Conservation (phyloP, 1,140 invertebrate species). For the Drosophila grimshawi region DNA sequence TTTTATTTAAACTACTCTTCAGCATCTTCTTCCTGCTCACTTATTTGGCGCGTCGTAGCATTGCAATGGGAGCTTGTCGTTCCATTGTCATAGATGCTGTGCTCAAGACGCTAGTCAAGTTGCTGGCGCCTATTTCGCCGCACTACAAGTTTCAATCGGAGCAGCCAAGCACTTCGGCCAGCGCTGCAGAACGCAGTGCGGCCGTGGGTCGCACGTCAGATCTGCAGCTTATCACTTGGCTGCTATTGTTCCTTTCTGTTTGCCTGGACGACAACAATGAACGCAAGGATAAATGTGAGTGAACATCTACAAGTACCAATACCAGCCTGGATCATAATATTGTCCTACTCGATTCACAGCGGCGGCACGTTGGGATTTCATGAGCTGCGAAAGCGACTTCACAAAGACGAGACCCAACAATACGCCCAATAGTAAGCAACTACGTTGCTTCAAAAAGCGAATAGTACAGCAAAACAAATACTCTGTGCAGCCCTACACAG, state of each 20-base stretch:
- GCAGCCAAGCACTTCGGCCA: conserved; percentile 79
- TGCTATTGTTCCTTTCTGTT: conserved; percentile 91
- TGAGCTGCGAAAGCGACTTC: conserved; percentile 88
- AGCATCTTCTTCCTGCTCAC: conserved; percentile 94
- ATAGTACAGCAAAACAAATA: conserved; percentile 86
- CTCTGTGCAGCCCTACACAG: conserved; percentile 83
- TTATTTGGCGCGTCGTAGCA: conserved; percentile 93
- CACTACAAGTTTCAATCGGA: conserved; percentile 75
- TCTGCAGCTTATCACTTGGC: conserved; percentile 90
- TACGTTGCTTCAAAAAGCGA: conserved; percentile 81
- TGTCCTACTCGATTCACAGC: conserved; percentile 67
- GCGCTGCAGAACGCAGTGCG: conserved; percentile 63
- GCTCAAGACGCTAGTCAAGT: conserved; percentile 86
- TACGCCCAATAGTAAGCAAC: conserved; percentile 68
- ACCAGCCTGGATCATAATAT: neutral
- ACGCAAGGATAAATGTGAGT: conserved; percentile 84
- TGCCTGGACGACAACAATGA: conserved; percentile 87
- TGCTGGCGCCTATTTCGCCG: conserved; percentile 86
- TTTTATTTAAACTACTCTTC: conserved; percentile 52
- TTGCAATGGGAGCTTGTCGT: conserved; percentile 87
- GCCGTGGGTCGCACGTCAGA: conserved; percentile 86
- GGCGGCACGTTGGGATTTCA: conserved; percentile 91
- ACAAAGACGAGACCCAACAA: conserved; percentile 79
- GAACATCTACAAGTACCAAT: neutral
- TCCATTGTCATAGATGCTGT: conserved; percentile 88